phyloP scores from a whole-genome alignment of 2,797 vertebrate species.

The Melanogrammus aeglefinus region DNA sequence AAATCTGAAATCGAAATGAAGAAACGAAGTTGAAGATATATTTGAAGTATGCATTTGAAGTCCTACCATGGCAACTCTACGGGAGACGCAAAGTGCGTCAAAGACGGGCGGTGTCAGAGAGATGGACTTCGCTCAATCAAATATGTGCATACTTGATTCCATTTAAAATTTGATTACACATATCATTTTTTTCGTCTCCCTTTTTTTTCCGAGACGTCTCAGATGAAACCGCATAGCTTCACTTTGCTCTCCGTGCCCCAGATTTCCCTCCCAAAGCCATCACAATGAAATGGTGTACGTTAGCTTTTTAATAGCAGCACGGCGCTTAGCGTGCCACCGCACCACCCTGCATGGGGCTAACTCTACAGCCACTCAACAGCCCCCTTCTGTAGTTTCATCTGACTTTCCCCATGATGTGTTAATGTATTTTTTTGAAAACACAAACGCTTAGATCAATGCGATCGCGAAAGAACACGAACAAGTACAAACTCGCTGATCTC shows the following conservation, averaged over 20 bases:
- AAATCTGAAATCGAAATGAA: background rate
- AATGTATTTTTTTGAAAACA: background rate
- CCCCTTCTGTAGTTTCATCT: background rate
- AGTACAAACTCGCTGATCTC: slow-evolving; percentile 28
- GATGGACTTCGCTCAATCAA: slow-evolving; percentile 53
- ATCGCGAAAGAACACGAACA: background rate
- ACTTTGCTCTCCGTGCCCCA: slow-evolving; percentile 49
- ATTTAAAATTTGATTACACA: slow-evolving; percentile 65
- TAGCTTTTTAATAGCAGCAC: slow-evolving; percentile 13
- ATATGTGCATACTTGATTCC: slow-evolving; percentile 57
- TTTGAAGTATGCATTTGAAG: slow-evolving; percentile 29
- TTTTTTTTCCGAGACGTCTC: slow-evolving; percentile 27
- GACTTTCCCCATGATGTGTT: background rate
- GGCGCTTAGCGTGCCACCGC: background rate
- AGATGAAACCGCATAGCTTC: slow-evolving; percentile 62
- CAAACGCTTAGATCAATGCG: background rate
- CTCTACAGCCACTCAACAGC: background rate
- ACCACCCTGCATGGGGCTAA: background rate
- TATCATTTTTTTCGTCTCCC: slow-evolving; percentile 32
- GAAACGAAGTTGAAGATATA: slow-evolving; percentile 16
- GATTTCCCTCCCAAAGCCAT: slow-evolving; percentile 48
- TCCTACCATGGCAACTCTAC: slow-evolving; percentile 18
- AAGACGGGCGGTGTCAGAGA: slow-evolving; percentile 49
- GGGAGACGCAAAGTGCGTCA: slow-evolving; percentile 32
- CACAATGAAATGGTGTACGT: slow-evolving; percentile 42